Evolutionary conservation across 2,113 vertebrate genomes (phyloP).

Genomic region (Nycticebus coucang): DNA sequence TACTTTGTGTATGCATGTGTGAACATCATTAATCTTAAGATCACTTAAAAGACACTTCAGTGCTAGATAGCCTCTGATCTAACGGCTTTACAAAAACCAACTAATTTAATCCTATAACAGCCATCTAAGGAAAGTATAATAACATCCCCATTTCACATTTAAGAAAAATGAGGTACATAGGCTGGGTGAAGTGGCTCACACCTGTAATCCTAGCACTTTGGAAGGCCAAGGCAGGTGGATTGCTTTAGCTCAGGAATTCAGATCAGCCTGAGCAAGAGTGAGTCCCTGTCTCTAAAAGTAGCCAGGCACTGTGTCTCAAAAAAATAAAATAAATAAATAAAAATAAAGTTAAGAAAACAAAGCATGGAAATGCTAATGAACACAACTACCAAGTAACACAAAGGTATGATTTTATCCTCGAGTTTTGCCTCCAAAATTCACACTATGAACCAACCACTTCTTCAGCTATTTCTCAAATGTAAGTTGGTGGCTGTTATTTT

Average conservation of each 20-base stretch:
- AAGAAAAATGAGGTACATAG: background rate
- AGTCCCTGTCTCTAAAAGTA: no score
- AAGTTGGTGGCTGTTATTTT: background rate
- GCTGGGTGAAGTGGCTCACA: no score
- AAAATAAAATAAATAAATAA: no score
- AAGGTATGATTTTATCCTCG: background rate
- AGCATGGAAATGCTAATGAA: background rate
- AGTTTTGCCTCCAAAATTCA: background rate
- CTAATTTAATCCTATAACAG: background rate
- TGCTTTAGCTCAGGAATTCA: no score
- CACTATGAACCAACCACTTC: background rate
- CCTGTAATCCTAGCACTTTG: no score
- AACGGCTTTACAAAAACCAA: conserved; percentile 19
- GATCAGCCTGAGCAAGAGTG: no score
- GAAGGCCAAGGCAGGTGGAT: no score
- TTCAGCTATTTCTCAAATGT: background rate
- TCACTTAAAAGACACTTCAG: background rate
- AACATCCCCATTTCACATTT: background rate
- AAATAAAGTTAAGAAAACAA: background rate
- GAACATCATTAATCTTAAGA: conserved; percentile 3
- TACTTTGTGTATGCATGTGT: background rate
- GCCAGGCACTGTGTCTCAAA: no score
- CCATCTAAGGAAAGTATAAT: background rate
- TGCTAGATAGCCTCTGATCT: background rate
- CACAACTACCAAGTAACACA: background rate